Conservation (phyloP, 2,113 vertebrate species). For the Pachyramphus minor region DNA sequence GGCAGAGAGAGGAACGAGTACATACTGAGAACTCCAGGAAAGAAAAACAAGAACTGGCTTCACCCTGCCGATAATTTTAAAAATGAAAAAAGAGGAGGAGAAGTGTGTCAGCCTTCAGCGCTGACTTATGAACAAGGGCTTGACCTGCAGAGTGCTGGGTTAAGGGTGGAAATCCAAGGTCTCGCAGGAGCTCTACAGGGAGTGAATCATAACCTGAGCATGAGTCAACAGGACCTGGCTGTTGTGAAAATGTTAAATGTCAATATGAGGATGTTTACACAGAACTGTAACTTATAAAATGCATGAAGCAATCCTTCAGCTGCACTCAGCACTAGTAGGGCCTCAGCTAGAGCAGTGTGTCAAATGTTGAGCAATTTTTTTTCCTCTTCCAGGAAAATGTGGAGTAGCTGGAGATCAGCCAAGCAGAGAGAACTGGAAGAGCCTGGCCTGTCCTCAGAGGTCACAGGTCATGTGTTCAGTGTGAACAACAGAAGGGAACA, state of each 20-base stretch:
- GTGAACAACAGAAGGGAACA: neutral
- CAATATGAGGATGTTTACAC: neutral
- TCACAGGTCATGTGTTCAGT: neutral
- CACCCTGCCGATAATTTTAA: neutral
- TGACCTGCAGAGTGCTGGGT: neutral
- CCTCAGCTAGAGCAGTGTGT: neutral
- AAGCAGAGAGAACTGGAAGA: neutral
- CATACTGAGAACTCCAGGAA: neutral
- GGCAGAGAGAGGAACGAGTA: neutral
- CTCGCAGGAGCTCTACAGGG: neutral
- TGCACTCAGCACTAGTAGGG: neutral
- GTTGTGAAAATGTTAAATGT: neutral
- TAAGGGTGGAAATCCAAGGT: neutral
- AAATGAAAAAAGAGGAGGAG: neutral
- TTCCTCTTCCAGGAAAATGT: neutral
- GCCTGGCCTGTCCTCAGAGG: neutral
- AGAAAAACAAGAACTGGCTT: neutral
- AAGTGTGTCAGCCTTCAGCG: neutral
- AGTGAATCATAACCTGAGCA: neutral
- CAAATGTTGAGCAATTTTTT: neutral
- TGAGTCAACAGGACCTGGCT: conserved; percentile 4
- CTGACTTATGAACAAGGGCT: neutral
- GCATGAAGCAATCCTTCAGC: neutral
- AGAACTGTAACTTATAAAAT: neutral
- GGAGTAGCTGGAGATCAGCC: neutral